Evolutionary conservation across 2,797 vertebrate species (phyloP).

Genomic region (Neosilurus hyrtlii): DNA sequence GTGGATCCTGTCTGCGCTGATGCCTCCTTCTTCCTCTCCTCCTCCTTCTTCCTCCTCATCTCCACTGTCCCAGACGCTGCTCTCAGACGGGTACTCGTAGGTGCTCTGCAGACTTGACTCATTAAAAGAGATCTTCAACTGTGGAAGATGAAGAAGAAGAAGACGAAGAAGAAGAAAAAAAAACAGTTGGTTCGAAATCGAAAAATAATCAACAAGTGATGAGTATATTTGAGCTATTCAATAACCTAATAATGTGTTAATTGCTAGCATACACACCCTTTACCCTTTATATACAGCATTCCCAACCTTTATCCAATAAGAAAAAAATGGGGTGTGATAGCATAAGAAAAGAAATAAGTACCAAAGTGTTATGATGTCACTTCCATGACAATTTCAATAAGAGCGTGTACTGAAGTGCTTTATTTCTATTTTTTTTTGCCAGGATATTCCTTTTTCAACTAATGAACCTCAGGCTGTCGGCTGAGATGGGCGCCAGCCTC

Average conservation of each 20-base stretch:
- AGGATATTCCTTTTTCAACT: not conserved
- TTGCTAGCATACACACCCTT: not conserved
- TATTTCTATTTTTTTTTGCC: not conserved
- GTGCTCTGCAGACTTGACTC: slow-evolving; percentile 90
- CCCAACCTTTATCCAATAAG: not conserved
- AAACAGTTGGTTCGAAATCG: not conserved
- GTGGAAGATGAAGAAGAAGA: slow-evolving; percentile 24
- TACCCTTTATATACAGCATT: no score
- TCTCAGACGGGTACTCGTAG: slow-evolving; percentile 92
- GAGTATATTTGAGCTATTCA: not conserved
- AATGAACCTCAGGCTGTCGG: not conserved
- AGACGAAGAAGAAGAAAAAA: no score
- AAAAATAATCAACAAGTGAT: not conserved
- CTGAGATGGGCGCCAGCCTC: no score
- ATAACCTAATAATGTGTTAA: not conserved
- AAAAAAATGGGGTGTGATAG: not conserved
- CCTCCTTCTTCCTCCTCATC: slow-evolving; percentile 75
- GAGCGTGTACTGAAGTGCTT: not conserved
- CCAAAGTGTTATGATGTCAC: not conserved
- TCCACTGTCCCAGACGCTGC: slow-evolving; percentile 78
- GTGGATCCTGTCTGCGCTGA: slow-evolving; percentile 72
- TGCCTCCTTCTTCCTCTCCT: slow-evolving; percentile 64
- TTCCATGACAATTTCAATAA: not conserved
- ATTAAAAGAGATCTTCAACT: slow-evolving; percentile 97
- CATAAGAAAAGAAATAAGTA: not conserved